A percentile compares a stretch with the other conserved stretches of the same genome.
phyloP scores from a whole-genome alignment of 2,888 invertebrate species.

The Rapana venosa region DNA sequence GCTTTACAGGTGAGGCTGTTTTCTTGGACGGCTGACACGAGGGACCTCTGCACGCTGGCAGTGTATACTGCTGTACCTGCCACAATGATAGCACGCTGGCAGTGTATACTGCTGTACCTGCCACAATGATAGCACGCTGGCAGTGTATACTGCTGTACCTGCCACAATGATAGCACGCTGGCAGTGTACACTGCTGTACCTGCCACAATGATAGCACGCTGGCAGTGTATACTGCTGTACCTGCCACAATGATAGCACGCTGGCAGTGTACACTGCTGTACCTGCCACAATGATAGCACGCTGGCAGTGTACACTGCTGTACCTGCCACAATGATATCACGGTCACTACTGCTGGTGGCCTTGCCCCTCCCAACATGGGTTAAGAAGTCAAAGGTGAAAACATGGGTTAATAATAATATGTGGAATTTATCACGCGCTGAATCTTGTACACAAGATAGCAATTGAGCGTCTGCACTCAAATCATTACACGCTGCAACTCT shows the following conservation, averaged over 20 bases:
- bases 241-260: constrained; percentile 41
- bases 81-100: constrained; percentile 37
- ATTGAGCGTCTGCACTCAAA: no score
- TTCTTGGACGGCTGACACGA: neutral
- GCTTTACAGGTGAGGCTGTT: neutral
- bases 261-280: constrained; percentile 47
- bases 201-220: constrained; percentile 38
- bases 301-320: constrained; percentile 47
- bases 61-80: constrained; percentile 48
- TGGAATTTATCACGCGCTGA: no score
- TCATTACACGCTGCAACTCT: no score
- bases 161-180: constrained; percentile 30
- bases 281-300: constrained; percentile 41
- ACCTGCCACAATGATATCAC: constrained; percentile 40
- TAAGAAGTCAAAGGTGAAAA: no score
- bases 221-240: constrained; percentile 47
- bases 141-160: constrained; percentile 50
- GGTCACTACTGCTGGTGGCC: no score
- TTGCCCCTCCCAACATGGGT: no score
- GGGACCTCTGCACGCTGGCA: constrained; percentile 35
- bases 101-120: constrained; percentile 49
- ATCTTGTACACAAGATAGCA: no score
- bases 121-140: constrained; percentile 30
- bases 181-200: constrained; percentile 48
- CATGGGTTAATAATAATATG: no score